A percentile compares a stretch with the other conserved stretches of the same genome.
Evolutionary conservation across 2,888 invertebrate species (phyloP).

Genomic region (Platycheirus albimanus): DNA sequence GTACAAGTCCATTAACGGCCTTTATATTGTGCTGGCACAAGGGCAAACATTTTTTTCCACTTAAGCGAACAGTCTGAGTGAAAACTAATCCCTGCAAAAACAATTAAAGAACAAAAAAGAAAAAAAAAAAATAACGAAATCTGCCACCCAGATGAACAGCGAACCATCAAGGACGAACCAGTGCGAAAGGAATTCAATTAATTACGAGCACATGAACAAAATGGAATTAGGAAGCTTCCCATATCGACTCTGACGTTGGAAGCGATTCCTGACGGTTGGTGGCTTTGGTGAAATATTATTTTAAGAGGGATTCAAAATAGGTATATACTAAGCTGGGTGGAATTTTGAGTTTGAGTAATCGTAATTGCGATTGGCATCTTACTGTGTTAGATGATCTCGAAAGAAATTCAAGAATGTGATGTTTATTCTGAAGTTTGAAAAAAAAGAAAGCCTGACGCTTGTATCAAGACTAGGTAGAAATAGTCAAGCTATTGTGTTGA

Average conservation of each 20-base stretch:
- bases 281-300: not conserved
- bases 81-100: constrained; percentile 12
- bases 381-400: too few species aligned
- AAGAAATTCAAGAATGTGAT: too few species aligned
- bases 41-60: constrained; percentile 60
- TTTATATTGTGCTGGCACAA: constrained; percentile 36
- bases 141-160: not conserved
- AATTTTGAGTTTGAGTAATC: not conserved
- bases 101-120: constrained; percentile 1
- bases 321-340: not conserved
- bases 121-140: constrained; percentile 8
- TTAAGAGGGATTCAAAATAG: not conserved
- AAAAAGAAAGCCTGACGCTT: too few species aligned
- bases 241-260: not conserved
- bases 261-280: too few species aligned
- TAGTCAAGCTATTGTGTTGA: too few species aligned
- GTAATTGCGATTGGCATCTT: too few species aligned
- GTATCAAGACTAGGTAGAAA: too few species aligned
- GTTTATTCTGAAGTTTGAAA: too few species aligned
- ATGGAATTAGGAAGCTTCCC: constrained; percentile 60
- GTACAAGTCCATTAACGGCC: constrained; percentile 57
- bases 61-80: constrained; percentile 27
- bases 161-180: constrained; percentile 33
- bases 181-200: constrained; percentile 67
- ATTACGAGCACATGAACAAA: constrained; percentile 52